Evolutionary conservation across 2,888 invertebrate genomes (phyloP).

Genomic region (Mythimna vitellina): DNA sequence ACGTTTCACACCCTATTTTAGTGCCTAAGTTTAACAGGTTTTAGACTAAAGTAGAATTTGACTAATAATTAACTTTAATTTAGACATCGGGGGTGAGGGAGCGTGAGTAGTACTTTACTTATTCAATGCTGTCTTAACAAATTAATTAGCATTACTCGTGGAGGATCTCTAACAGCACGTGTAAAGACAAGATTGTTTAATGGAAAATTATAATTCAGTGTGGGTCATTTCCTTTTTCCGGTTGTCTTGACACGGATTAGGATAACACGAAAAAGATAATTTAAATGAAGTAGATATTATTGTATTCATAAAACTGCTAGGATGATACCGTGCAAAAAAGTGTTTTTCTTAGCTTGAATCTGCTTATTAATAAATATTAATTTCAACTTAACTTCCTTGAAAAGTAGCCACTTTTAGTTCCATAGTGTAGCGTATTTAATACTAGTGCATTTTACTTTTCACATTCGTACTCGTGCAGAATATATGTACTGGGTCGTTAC

Average conservation of each 20-base stretch:
- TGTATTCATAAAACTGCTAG: background rate
- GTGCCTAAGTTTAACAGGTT: too few relatives aligned
- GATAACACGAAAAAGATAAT: background rate
- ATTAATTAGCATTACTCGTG: background rate
- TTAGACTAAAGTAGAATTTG: too few relatives aligned
- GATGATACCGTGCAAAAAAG: background rate
- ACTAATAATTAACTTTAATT: background rate
- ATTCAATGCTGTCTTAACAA: background rate
- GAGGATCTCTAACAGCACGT: background rate
- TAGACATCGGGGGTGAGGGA: background rate
- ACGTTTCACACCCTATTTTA: too few relatives aligned
- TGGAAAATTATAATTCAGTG: constrained; percentile 2
- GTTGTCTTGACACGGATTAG: background rate
- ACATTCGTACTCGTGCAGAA: background rate
- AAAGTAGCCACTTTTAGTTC: background rate
- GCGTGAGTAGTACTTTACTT: background rate
- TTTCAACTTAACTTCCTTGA: background rate
- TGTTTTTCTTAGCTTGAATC: background rate
- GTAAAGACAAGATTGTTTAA: background rate
- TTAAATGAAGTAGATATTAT: background rate
- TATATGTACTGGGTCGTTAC: background rate
- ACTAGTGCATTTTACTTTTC: background rate
- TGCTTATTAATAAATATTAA: background rate
- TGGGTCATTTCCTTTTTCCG: constrained; percentile 5
- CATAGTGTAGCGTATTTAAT: background rate